These are phyloP conservation scores for Diceros bicornis DNA, from an alignment of 2,797 vertebrate genomes.

Conservation along the genomic window DNA sequence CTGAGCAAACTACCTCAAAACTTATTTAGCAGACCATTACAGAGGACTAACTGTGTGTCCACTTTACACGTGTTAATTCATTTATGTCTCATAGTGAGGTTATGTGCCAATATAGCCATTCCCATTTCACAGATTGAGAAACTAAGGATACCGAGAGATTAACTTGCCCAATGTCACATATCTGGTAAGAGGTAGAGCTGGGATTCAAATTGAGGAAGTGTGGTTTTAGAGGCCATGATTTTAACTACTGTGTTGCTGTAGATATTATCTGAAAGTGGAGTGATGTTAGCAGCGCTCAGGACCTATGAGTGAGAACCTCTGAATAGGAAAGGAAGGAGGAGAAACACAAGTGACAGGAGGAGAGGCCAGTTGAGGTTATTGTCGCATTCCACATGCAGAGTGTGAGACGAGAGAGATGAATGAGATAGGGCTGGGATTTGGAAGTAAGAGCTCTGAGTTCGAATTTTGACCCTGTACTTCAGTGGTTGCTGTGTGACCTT, in stretches of 20 bases:
- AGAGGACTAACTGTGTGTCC: no score
- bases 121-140: neutral
- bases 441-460: neutral
- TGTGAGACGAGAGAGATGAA: neutral
- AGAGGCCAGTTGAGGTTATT: neutral
- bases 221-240: neutral
- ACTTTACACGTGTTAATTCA: neutral
- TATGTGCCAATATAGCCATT: neutral
- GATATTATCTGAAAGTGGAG: neutral
- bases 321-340: neutral
- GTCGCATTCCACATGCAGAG: accelerated
- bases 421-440: neutral
- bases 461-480: neutral
- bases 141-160: neutral
- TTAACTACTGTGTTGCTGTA: neutral
- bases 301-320: neutral
- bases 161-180: neutral
- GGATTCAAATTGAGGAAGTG: neutral
- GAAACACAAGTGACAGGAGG: neutral
- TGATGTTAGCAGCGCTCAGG: neutral
- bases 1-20: neutral
- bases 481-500: neutral
- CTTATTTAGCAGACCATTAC: neutral
- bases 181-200: neutral
- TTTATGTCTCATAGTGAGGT: neutral